phyloP scores from a whole-genome alignment of 2,113 vertebrate genomes.

The Oncorhynchus nerka region DNA sequence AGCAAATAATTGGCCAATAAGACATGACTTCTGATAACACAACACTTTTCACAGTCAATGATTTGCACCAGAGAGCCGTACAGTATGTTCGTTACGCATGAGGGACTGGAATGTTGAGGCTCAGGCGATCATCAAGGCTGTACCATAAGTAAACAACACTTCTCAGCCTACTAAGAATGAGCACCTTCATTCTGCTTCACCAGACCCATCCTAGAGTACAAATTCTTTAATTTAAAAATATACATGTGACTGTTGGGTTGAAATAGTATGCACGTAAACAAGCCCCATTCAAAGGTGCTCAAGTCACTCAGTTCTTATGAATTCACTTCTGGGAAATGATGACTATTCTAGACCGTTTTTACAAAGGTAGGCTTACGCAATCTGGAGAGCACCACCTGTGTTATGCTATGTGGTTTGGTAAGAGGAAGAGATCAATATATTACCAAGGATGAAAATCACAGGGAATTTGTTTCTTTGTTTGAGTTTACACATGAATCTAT shows the following conservation, averaged over 20 bases:
- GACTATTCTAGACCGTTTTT: background rate
- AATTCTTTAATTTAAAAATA: background rate
- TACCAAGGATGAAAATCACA: too few relatives aligned
- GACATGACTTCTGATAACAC: too few relatives aligned
- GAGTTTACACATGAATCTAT: background rate
- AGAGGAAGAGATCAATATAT: too few relatives aligned
- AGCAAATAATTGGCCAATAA: too few relatives aligned
- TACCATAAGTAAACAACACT: background rate
- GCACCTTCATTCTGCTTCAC: slow-evolving; percentile 1
- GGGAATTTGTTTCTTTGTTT: background rate
- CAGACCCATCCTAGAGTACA: background rate
- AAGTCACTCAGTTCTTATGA: too few relatives aligned
- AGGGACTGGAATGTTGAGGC: background rate
- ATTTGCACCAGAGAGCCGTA: background rate
- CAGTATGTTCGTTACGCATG: background rate
- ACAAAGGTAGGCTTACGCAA: background rate
- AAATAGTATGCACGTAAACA: slow-evolving; percentile 38
- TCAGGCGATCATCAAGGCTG: background rate
- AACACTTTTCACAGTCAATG: background rate
- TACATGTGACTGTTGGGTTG: slow-evolving; percentile 1
- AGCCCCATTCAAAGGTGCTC: too few relatives aligned
- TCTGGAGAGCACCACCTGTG: background rate
- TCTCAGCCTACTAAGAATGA: background rate
- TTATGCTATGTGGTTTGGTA: too few relatives aligned
- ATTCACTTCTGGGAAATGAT: slow-evolving; percentile 11